Evolutionary conservation across 2,113 vertebrate species (phyloP).

Genomic region (Polypterus senegalus): DNA sequence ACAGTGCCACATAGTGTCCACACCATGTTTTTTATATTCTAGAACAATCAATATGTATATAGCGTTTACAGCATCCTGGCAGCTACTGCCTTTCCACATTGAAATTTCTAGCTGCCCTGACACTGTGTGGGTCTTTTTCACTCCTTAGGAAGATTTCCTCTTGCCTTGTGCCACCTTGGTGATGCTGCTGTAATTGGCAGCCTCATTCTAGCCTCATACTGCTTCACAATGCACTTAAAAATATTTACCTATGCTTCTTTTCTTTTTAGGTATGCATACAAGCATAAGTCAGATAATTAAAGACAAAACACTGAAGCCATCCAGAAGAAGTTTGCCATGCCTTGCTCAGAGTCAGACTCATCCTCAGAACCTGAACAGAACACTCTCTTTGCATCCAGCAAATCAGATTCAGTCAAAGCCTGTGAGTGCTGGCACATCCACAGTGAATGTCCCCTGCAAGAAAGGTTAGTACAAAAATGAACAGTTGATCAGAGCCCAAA

Average conservation of each 20-base stretch:
- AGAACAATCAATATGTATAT: constrained; percentile 14
- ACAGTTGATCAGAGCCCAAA: constrained; percentile 22
- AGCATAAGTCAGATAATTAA: constrained; percentile 90
- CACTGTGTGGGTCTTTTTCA: too few species aligned
- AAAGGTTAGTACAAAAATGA: constrained; percentile 3
- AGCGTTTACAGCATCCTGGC: too few species aligned
- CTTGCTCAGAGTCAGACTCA: constrained; percentile 81
- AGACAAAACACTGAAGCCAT: constrained; percentile 77
- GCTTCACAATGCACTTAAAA: too few species aligned
- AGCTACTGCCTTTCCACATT: too few species aligned
- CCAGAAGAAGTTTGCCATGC: constrained; percentile 86
- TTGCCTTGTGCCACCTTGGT: too few species aligned
- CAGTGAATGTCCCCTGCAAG: constrained; percentile 15
- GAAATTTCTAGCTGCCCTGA: too few species aligned
- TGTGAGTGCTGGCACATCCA: constrained; percentile 48
- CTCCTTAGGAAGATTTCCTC: too few species aligned
- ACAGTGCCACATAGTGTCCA: constrained; percentile 14
- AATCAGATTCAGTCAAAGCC: constrained; percentile 43
- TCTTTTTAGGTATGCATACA: constrained; percentile 77
- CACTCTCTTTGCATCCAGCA: constrained; percentile 62
- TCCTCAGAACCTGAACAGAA: constrained; percentile 79
- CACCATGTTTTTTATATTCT: constrained; percentile 15
- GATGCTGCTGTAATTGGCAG: too few species aligned
- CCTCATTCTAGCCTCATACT: too few species aligned
- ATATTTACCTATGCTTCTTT: background rate